Base-by-base conservation (phyloP, 2,113 vertebrate species). In the Corythaeola cristata region DNA sequence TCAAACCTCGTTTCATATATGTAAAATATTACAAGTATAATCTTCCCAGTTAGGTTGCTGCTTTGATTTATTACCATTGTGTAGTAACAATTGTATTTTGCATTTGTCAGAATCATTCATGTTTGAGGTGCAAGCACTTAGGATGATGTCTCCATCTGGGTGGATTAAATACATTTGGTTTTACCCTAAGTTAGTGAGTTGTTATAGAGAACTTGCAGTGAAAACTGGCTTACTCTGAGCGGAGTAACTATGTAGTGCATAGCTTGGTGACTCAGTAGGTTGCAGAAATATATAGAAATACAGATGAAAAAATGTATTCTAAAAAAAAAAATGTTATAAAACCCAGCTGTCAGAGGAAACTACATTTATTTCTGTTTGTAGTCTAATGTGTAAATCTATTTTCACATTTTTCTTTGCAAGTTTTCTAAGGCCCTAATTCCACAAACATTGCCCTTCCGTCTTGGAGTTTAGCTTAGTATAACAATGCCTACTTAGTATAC, bases 141-240 rank as follows among this genome's bases (percentile, higher is more conserved):
- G 37, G 37, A 58, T 73, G 41, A 39, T 32, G 15, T 56, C 47
- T 78, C 58, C 53, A 15, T 39, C 64, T 56, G 15, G 20, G 45
- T 37, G 19, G 30, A 14, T 66, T 85, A 90, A 88, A 95, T 95
- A 86, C 72, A 81, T 47, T 58, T 55, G 45, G 22, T 58, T 90
- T 90, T 55, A 44, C 32, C 52, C 27, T 66, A 17, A 37, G 66
- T 47, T 53, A 44, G 39, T 8, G 59, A 50, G 47, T 50, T 58
- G 82, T 93, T 96, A 64, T n/a, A 80, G 93, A 96, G 89, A 86
- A 90, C 76, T 86, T 95, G 84, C 82, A 88, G 95, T 93, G 91
- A 91, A 76, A 69, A 55, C 92, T 78, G 94, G 58, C 92, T 93
- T 81, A 56, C 85, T 60, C 77, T 81, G 89, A 91, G 88, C 91